Evolutionary conservation across 2,797 vertebrate species (phyloP), one percentile per base, ranked within the genome.

Genomic region (Acanthis flammea): DNA sequence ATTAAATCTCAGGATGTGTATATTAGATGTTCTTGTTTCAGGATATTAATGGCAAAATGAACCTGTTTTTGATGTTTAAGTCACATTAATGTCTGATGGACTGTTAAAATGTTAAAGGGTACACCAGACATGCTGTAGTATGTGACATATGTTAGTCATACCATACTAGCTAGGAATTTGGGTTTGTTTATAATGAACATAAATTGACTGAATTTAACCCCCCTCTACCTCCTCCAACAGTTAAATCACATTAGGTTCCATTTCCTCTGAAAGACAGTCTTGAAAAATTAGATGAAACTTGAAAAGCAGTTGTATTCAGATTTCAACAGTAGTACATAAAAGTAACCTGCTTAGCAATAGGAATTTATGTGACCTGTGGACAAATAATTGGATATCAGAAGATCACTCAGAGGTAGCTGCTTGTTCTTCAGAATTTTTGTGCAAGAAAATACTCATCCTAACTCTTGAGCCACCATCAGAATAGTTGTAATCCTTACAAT

Each of bases 1-100:
- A 97, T 97, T 97, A 96, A 96, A 97, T 98, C 98, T 98, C 98
- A 98, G 98, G 97, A 97, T 98, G 98, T 98, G 97, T 98, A 98
- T 97, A 97, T 97, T 98, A 95, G 90, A 95, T 90, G 95, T 97
- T 97, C 98, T 97, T 97, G 95, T 98, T 97, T 94, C 96, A 96
- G 96, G 97, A 97, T 97, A 97, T 97, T 97, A 98, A 98, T 97
- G 97, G 97, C 95, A 94, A 97, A 96, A 97, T 97, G 96, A 98
- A 98, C 97, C 97, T 97, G 97, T 97, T 97, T 96, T 97, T 97
- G 97, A 98, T 97, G 97, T 97, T 96, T 94, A 95, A 88, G 94
- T 97, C 98, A 96, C 97, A 98, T 98, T 98, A 98, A 97, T 93
- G 97, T 96, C 96, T 98, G 98, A 98, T 97, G 97, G 98, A 98